Evolutionary conservation across 2,888 invertebrate genomes (phyloP).

Genomic region (Drosophila macrospina): DNA sequence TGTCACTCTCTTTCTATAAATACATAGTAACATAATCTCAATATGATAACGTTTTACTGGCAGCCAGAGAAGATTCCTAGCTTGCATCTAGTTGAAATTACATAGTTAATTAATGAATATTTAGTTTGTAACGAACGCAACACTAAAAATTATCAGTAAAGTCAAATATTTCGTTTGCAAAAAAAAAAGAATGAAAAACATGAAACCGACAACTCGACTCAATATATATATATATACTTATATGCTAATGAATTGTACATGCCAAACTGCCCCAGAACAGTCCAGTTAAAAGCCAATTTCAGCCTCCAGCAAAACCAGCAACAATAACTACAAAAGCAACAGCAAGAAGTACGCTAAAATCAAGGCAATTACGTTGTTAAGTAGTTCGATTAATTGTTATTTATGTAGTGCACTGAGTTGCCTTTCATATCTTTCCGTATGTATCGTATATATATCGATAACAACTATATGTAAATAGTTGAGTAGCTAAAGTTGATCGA

Average conservation of each 20-base stretch:
- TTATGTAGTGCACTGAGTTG: constrained; percentile 21
- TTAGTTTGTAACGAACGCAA: constrained; percentile 53
- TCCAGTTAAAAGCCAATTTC: constrained; percentile 52
- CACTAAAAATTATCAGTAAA: constrained; percentile 61
- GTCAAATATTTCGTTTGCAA: constrained; percentile 56
- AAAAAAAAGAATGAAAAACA: constrained; percentile 19
- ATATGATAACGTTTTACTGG: constrained; percentile 31
- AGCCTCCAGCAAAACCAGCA: constrained; percentile 49
- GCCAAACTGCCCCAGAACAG: constrained; percentile 57
- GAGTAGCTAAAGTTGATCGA: constrained; percentile 6
- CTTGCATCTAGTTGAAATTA: constrained; percentile 42
- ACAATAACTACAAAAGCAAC: constrained; percentile 35
- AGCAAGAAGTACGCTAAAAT: constrained; percentile 49
- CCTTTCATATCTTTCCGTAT: constrained; percentile 1
- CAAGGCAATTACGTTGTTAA: constrained; percentile 15
- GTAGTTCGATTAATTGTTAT: constrained; percentile 14
- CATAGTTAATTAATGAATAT: constrained; percentile 26
- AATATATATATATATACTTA: constrained; percentile 7
- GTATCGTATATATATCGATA: constrained; percentile 12
- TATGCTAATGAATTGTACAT: constrained; percentile 45
- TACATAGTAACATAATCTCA: constrained; percentile 23
- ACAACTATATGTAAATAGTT: constrained; percentile 13
- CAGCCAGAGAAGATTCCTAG: constrained; percentile 43
- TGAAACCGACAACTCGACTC: neutral
- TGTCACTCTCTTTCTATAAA: neutral